Conservation (phyloP, 1,140 invertebrate genomes). For the Drosophila tsacasi region DNA sequence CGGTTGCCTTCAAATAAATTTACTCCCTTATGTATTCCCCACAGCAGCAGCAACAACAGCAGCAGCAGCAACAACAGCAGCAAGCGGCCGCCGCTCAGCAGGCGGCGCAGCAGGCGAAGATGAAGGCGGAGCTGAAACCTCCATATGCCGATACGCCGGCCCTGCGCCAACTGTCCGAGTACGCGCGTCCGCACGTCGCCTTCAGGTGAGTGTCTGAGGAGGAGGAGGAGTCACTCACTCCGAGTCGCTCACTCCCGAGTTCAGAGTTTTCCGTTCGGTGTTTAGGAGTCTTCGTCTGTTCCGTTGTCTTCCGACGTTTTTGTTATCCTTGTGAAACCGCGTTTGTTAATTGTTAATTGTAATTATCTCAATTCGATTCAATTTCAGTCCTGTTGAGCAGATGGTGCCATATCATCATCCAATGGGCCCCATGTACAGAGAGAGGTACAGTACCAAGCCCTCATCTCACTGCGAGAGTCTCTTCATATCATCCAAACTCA, state of each 20-base stretch:
- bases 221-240: conserved; percentile 49
- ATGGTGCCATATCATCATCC: conserved; percentile 85
- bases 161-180: conserved; percentile 94
- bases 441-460: conserved; percentile 81
- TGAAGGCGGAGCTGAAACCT: conserved; percentile 83
- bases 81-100: conserved; percentile 85
- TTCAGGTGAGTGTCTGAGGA: conserved; percentile 88
- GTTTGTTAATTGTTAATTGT: conserved; percentile 66
- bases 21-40: background rate
- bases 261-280: conserved; percentile 67
- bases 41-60: conserved; percentile 82
- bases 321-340: conserved; percentile 17
- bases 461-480: conserved; percentile 48
- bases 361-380: conserved; percentile 76
- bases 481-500: conserved; percentile 17
- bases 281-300: conserved; percentile 25
- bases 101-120: conserved; percentile 86
- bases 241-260: conserved; percentile 51
- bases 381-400: conserved; percentile 85
- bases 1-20: background rate
- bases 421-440: conserved; percentile 85
- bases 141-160: conserved; percentile 95
- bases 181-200: conserved; percentile 94
- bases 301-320: conserved; percentile 12
- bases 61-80: conserved; percentile 84